phyloP scores from a whole-genome alignment of 2,113 vertebrate species.

The Pseudopipra pipra region DNA sequence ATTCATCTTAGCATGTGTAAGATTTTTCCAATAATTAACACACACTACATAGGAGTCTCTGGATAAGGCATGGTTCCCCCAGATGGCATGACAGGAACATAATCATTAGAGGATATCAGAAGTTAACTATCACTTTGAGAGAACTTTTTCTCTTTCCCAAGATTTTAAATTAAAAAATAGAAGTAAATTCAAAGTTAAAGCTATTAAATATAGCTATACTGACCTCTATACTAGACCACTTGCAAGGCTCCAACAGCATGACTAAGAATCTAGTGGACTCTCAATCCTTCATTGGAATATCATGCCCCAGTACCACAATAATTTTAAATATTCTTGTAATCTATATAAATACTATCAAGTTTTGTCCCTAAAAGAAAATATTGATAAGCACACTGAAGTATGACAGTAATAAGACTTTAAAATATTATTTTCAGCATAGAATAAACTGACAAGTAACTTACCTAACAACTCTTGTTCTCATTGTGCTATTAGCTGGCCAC shows the following conservation, averaged over 20 bases:
- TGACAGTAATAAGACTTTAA: background rate
- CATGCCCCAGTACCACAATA: background rate
- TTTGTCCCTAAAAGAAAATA: background rate
- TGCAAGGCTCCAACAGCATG: background rate
- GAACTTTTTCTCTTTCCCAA: background rate
- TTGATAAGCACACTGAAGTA: background rate
- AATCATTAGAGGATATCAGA: background rate
- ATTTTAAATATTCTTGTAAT: background rate
- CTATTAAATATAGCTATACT: background rate
- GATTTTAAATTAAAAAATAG: background rate
- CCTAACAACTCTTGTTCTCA: constrained; percentile 98
- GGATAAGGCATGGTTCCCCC: background rate
- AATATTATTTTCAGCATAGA: background rate
- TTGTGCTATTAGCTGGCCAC: constrained; percentile 93
- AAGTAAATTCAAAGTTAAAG: constrained; percentile 7
- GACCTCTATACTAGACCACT: background rate
- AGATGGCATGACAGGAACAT: background rate
- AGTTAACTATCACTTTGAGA: background rate
- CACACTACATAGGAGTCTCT: background rate
- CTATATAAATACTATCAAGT: background rate
- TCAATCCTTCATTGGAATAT: background rate
- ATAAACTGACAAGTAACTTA: constrained; percentile 68
- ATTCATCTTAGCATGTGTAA: background rate
- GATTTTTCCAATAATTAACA: background rate
- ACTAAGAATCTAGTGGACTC: background rate